Evolutionary conservation across 2,113 vertebrate species (phyloP), one percentile per base, ranked within the genome.

Genomic region (Strigops habroptila): DNA sequence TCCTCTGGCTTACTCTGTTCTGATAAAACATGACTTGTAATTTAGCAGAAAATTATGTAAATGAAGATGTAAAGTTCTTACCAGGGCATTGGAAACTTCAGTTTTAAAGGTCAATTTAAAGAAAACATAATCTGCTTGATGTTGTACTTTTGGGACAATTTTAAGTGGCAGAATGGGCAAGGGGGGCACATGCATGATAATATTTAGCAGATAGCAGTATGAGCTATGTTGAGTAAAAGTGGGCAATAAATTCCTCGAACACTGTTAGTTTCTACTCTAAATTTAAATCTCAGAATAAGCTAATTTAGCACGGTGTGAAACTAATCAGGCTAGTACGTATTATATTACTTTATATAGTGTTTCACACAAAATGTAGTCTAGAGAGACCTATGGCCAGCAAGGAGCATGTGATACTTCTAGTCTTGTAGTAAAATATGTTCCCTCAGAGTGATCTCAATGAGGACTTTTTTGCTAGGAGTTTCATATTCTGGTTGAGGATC

Each of bases 31-130:
- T 84, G 82, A 93, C 76, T 96, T 67, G 77, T 87, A 90, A 94
- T 95, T 97, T 82, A 84, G 85, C 86, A 85, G 86, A 86, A 95
- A 96, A 95, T 75, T 78, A 94, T 95, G 95, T 86, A 96, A 96
- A 96, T 86, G 55, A 92, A 82, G 49, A 91, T 70, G 43, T n/a
- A 96, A 93, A 93, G 35, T 95, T 93, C 91, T 94, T 91, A 86
- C 77, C 37, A 95, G 84, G 64, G 63, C 85, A 94, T 80, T 88
- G 28, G 28, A 94, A 86, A 96, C 86, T 94, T 96, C 77, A 88
- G 39, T 87, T 95, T 95, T 96, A 97, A 94, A 97, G 94, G 96
- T 97, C 75, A 91, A 8, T 46, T 88, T 91, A 70, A 78, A 88
- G 87, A 30, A 60, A 64, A 87, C 63, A 74, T 88, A 81, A 88